Percentiles rank a stretch among this genome's conserved stretches.
phyloP scores from a whole-genome alignment of 2,113 vertebrate species.

The Erythrolamprus reginae region DNA sequence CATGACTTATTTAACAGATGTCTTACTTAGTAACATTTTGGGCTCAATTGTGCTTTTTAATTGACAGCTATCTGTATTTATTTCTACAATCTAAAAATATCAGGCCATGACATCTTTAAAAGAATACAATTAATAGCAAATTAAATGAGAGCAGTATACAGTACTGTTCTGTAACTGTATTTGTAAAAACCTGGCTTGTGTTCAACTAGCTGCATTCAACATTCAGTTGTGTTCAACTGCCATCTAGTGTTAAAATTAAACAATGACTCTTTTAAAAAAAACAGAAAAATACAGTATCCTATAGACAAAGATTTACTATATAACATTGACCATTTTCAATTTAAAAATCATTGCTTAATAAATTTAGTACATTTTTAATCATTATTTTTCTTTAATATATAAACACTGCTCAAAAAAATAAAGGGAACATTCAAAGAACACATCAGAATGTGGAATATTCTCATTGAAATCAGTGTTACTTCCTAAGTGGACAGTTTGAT shows the following conservation, averaged over 20 bases:
- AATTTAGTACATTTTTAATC: neutral
- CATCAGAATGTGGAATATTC: too few species aligned
- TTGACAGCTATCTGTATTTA: conserved; percentile 18
- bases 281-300: neutral
- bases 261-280: conserved; percentile 36
- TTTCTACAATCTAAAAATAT: conserved; percentile 68
- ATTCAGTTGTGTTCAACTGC: conserved; percentile 72
- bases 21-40: neutral
- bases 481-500: too few species aligned
- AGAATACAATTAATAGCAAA: conserved; percentile 67
- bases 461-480: too few species aligned
- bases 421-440: too few species aligned
- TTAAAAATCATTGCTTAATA: neutral
- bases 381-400: neutral
- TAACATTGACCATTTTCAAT: neutral
- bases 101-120: conserved; percentile 65
- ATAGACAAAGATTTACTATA: neutral
- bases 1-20: neutral
- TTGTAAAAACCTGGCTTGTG: neutral
- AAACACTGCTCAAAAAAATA: too few species aligned
- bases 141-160: conserved; percentile 58
- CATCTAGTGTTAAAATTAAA: conserved; percentile 71
- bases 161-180: conserved; percentile 40
- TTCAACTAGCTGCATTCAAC: conserved; percentile 41
- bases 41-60: neutral